Percentiles rank a stretch among this genome's conserved stretches.
Conservation (phyloP, 2,888 invertebrate genomes). For the Adelognathus sp. region DNA sequence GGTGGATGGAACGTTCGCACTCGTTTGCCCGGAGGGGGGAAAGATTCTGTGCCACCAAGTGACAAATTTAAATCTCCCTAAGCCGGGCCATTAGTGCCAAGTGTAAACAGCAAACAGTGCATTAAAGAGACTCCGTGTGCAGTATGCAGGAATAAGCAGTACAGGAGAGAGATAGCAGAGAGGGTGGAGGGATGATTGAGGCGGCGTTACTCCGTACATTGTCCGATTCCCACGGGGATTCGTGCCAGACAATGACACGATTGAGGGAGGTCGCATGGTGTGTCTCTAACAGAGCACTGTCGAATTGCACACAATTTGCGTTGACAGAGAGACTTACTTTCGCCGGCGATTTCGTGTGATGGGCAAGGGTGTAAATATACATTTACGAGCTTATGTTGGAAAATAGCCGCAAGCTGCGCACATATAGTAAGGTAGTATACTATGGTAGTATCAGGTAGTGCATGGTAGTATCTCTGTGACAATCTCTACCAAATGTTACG, state of each 20-base stretch:
- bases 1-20: neutral
- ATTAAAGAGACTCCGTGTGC: slow-evolving; percentile 72
- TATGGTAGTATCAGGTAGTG: neutral
- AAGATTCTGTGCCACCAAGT: slow-evolving; percentile 64
- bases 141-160: slow-evolving; percentile 35
- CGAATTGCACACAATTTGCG: slow-evolving; percentile 41
- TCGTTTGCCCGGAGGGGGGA: slow-evolving; percentile 20
- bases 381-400: neutral
- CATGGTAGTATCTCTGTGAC: too few species aligned
- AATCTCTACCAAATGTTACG: too few species aligned
- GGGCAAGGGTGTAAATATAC: neutral
- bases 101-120: slow-evolving; percentile 80
- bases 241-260: slow-evolving; percentile 62
- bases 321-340: slow-evolving; percentile 30
- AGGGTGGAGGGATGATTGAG: slow-evolving; percentile 32
- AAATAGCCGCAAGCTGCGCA: slow-evolving; percentile 42
- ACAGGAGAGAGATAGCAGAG: neutral
- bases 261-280: slow-evolving; percentile 50
- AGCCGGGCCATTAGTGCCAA: slow-evolving; percentile 80
- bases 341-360: neutral
- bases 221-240: slow-evolving; percentile 80
- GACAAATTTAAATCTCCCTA: slow-evolving; percentile 81
- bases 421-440: neutral
- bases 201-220: slow-evolving; percentile 71
- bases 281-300: slow-evolving; percentile 30